These are phyloP conservation scores for Chiroxiphia lanceolata DNA, from an alignment of 2,797 vertebrate species.

Conservation along the genomic window DNA sequence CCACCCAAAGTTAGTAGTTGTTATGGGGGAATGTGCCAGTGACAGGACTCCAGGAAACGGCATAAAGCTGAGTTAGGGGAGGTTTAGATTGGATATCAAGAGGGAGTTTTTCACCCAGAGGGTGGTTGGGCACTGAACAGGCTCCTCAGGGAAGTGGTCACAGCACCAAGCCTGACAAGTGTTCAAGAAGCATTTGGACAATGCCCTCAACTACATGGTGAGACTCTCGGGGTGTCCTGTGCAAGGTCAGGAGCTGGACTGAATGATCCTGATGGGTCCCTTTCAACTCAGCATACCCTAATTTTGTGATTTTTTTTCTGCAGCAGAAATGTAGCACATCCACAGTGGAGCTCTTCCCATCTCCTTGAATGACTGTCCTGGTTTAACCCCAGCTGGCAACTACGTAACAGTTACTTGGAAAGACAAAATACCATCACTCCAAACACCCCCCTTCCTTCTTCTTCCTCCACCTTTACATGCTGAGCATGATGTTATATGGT, in stretches of 20 bases:
- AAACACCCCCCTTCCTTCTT: not conserved
- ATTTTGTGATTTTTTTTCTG: not conserved
- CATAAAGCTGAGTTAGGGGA: not conserved
- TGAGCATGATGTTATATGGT: not conserved
- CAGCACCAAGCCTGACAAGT: not conserved
- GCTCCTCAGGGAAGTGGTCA: not conserved
- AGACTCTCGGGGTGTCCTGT: not conserved
- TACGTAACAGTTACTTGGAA: not conserved
- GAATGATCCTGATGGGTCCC: not conserved
- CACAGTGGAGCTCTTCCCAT: not conserved
- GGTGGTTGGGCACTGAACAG: not conserved
- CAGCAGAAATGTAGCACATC: not conserved
- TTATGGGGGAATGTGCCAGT: not conserved
- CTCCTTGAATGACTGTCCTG: not conserved
- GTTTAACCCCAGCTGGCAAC: not conserved
- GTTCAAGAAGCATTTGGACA: not conserved
- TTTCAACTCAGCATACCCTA: not conserved
- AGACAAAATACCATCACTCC: not conserved
- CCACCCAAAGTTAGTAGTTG: not conserved
- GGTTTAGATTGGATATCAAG: not conserved
- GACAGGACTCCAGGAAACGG: not conserved
- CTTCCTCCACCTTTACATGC: not conserved
- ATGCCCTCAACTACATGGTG: not conserved
- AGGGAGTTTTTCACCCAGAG: not conserved
- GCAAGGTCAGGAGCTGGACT: not conserved